A percentile compares a stretch with the other conserved stretches of the same genome.
Evolutionary conservation across 2,797 vertebrate genomes (phyloP).

Genomic region (Leptoclinus maculatus): DNA sequence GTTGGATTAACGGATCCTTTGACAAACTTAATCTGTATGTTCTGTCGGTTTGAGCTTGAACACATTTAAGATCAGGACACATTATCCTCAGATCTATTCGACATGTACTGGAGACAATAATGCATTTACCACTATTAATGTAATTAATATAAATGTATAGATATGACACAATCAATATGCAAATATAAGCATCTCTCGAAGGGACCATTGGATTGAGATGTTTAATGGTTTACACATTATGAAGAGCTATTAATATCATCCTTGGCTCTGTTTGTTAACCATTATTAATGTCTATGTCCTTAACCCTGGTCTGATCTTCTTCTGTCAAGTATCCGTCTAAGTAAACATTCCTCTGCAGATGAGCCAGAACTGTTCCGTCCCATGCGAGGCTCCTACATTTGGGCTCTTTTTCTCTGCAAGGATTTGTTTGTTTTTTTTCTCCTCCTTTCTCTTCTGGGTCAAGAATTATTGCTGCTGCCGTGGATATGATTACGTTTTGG

Average conservation of each 20-base stretch:
- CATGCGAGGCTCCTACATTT: constrained; percentile 13
- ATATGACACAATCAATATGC: background rate
- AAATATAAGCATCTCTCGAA: background rate
- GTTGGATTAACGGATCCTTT: background rate
- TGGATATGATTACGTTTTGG: constrained; percentile 24
- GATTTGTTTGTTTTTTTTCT: constrained; percentile 36
- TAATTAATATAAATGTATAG: background rate
- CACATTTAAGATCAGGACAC: background rate
- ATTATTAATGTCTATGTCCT: constrained; percentile 1
- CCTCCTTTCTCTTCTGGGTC: constrained; percentile 14
- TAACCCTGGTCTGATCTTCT: constrained; percentile 1
- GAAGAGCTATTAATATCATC: background rate
- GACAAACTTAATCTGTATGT: constrained; percentile 14
- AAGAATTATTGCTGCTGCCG: constrained; percentile 21
- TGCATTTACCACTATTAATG: background rate
- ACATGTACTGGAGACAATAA: background rate
- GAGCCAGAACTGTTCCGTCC: constrained; percentile 13
- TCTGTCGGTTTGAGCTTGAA: no score
- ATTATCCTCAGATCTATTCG: background rate
- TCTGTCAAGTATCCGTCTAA: background rate
- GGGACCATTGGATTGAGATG: background rate
- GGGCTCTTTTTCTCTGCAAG: background rate
- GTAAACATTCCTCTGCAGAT: background rate
- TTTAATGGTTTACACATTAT: background rate
- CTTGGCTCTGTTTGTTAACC: background rate